Conservation (phyloP, 2,113 vertebrate genomes). For the Poicephalus meyeri region DNA sequence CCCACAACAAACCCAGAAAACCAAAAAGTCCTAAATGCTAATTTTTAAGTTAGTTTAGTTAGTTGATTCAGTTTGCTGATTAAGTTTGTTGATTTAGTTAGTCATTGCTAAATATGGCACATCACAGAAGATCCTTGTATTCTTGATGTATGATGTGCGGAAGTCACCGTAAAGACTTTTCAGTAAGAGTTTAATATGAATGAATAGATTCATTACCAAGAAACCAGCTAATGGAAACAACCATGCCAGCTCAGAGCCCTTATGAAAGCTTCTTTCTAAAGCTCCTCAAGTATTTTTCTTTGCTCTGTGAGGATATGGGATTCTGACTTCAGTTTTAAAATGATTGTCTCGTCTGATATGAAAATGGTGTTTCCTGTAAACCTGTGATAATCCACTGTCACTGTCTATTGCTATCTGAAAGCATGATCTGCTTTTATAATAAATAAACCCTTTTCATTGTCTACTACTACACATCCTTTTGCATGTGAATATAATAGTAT, state of each 20-base stretch:
- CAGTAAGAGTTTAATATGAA: not conserved
- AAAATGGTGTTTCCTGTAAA: not conserved
- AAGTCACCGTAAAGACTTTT: not conserved
- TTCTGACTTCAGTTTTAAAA: constrained; percentile 25
- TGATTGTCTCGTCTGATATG: not conserved
- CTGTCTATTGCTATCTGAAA: not conserved
- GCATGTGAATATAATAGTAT: not conserved
- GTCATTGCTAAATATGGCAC: not conserved
- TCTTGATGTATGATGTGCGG: not conserved
- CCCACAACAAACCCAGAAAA: too few species aligned
- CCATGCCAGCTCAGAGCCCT: not conserved
- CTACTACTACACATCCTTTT: not conserved
- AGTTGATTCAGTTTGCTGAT: not conserved
- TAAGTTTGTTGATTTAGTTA: not conserved
- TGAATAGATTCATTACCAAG: not conserved
- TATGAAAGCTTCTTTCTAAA: not conserved
- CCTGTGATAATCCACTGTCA: not conserved
- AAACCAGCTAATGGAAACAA: not conserved
- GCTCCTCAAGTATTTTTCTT: constrained; percentile 11
- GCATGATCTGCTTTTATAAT: not conserved
- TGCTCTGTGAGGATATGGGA: constrained; percentile 9
- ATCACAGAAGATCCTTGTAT: not conserved
- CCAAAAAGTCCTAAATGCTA: not conserved
- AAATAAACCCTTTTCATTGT: not conserved
- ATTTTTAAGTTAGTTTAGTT: not conserved